Percentiles rank a stretch among this genome's conserved stretches.
phyloP scores from a whole-genome alignment of 2,113 vertebrate species.

The Cromileptes altivelis region DNA sequence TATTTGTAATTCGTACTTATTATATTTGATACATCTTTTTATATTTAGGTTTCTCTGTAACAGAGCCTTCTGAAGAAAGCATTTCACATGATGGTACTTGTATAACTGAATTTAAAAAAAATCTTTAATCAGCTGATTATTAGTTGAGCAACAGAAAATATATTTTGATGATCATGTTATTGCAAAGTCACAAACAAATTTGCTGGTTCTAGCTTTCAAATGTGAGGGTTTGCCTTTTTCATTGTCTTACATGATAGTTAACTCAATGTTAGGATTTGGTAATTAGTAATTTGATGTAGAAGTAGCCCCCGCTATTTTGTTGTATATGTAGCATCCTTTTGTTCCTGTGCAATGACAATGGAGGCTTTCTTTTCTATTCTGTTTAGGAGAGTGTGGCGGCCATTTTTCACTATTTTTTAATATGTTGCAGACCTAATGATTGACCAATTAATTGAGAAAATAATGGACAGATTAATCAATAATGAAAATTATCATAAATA shows the following conservation, averaged over 20 bases:
- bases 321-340: no score
- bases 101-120: no score
- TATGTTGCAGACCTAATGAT: no score
- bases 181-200: background rate
- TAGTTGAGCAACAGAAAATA: background rate
- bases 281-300: background rate
- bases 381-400: background rate
- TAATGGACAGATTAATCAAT: background rate
- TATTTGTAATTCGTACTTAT: no score
- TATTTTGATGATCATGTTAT: background rate
- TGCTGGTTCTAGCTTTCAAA: background rate
- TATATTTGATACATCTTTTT: no score
- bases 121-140: background rate
- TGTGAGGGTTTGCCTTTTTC: background rate
- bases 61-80: no score
- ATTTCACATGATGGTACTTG: no score
- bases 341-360: no score
- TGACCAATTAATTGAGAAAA: no score
- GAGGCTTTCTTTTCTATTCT: no score
- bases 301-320: no score
- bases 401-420: background rate
- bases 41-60: no score
- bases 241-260: background rate
- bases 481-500: background rate
- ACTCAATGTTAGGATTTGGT: background rate